Evolutionary conservation across 2,888 invertebrate genomes (phyloP), one percentile per base, ranked within the genome.

Genomic region (Callimorpha dominula): DNA sequence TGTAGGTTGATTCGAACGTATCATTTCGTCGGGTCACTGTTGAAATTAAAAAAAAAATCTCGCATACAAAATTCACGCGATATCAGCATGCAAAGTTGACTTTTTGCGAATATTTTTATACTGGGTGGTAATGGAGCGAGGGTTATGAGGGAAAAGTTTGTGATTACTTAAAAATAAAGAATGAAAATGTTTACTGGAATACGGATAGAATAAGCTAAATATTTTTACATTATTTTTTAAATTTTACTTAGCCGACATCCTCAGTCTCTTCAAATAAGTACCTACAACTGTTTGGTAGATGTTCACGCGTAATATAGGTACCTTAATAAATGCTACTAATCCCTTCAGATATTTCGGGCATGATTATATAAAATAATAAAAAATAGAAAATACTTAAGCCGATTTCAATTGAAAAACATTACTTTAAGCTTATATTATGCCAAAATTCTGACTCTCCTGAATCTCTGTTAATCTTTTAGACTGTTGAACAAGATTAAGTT

Each of bases 1-100:
- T 82, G 82, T 74, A 74, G 81, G 83, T 82, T 78, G 82, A 84
- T 79, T 80, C 79, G 74, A 73, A 79, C 80, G 81, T 82, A 83
- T 86, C 81, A 85, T 85, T 85, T 81, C 70, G 74, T 73, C 40
- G 68, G 31, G 57, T 50, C 40, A 20, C 40, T 62, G 65, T 63
- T 60, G 76, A 72, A 83, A 67, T 70, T 77, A 72, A 66, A 75
- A 79, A 8, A 46, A 81, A 70, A 78, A 72, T n/a, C 60, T 60
- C 60, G 57, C 63, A 65, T 75, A 63, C 54, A 73, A 79, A 77
- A 71, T 76, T 77, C 70, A 71, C 8, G 64, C 66, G 40, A 65
- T 67, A 76, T 76, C 64, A 73, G 62, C 72, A 57, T 14, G 68
- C 65, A 60, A 70, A 70, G 69, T 72, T 65, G 65, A 67, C 57